Base-by-base conservation (phyloP, 1,140 invertebrate species). In the Dendroctonus valens region DNA sequence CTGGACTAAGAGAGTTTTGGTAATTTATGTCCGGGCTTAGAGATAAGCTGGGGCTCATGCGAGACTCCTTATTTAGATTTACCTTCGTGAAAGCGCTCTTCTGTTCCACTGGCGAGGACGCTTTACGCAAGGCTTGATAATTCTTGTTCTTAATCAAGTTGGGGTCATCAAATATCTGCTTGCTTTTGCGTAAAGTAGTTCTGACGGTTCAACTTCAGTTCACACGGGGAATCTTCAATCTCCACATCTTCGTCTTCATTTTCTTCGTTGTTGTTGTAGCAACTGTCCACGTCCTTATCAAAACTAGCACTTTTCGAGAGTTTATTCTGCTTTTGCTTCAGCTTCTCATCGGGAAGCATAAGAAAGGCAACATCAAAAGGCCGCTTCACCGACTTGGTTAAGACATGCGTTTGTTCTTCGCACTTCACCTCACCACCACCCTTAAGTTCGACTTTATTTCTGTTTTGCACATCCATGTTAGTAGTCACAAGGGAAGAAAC, bases 361-460 rank as follows among this genome's bases (percentile, higher is more conserved):
- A 94, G 78, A 68, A 94, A 94, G 2, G 92, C 92, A 0, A 94
- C 91, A 74, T 94, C 91, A 72, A 94, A 94, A 8, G 91, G 90
- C 11, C 92, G 79, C 71, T 93, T 93, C 15, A 83, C 79, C 39
- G 72, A 66, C 59, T 74, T 75, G 14, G 59, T 55, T 7, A 70
- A 15, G 3, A 71, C 71, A n/a, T 75, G 71, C 2, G 70, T 73
- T 37, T 68, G 65, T 44, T 75, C 74, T 8, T 69, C 70, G 42
- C 70, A 68, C 57, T 71, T 66, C 42, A 59, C 57, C 26, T 44
- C 42, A 37, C 14, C 26, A 46, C 76, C 75, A 59, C 73, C 61
- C 72, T 75, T 74, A n/a, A n/a, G n/a, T 58, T 76, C 72, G 14
- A 68, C 48, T 65, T 75, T 76, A 50, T 26, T 54, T 52, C 63